These are phyloP conservation scores for Linnaemya vulpina DNA, from an alignment of 2,888 invertebrate genomes.

Conservation along the genomic window DNA sequence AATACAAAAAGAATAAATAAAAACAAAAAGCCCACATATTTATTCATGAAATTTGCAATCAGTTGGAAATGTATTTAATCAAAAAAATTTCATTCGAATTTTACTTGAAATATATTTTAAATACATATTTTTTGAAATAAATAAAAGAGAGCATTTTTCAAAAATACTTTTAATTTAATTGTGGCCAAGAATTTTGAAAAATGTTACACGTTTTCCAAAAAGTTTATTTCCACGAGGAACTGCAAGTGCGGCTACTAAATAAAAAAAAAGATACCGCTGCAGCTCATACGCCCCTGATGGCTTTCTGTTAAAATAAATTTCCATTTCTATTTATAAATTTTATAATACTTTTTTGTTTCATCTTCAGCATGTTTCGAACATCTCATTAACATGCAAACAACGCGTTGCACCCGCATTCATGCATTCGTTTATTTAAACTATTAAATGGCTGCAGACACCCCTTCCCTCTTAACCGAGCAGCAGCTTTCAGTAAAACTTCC, in stretches of 20 bases:
- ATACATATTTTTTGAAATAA: no score
- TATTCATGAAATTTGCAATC: no score
- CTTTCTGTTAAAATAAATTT: neutral
- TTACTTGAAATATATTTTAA: no score
- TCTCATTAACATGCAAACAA: slow-evolving; percentile 24
- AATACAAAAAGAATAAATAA: no score
- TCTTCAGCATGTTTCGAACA: neutral
- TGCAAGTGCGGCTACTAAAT: neutral
- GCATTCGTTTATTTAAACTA: neutral
- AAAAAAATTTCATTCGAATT: no score
- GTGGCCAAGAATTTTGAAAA: neutral
- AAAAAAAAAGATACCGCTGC: neutral
- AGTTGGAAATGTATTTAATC: no score
- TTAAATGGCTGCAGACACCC: neutral
- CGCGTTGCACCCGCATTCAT: neutral
- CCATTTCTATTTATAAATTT: neutral
- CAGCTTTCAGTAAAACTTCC: neutral
- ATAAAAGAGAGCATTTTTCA: no score
- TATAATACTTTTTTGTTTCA: neutral
- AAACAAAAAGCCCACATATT: no score
- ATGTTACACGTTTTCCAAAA: neutral
- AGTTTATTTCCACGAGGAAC: no score
- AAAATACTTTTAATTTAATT: neutral
- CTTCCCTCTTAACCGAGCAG: neutral
- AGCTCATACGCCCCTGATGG: neutral